Evolutionary conservation across 2,797 vertebrate species (phyloP).

Genomic region (Pygocentrus nattereri): DNA sequence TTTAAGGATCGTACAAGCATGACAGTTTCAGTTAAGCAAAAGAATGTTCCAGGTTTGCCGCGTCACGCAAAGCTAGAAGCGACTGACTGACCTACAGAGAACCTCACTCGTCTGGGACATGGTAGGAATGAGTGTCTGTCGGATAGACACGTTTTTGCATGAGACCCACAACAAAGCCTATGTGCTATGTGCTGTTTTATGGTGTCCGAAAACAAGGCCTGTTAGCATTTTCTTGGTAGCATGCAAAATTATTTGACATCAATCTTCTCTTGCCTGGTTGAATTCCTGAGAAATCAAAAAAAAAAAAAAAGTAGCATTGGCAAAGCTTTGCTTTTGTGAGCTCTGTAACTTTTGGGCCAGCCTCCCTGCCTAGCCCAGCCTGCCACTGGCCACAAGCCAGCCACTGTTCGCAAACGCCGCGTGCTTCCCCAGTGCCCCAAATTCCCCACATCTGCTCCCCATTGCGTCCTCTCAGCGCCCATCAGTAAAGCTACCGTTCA

Average conservation of each 20-base stretch:
- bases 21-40: background rate
- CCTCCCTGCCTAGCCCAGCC: slow-evolving; percentile 50
- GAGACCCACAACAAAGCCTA: background rate
- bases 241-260: background rate
- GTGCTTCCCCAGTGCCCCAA: slow-evolving; percentile 46
- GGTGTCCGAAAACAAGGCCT: background rate
- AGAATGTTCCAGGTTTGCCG: background rate
- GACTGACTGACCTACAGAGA: slow-evolving; percentile 1
- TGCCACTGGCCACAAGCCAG: slow-evolving; percentile 51
- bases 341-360: slow-evolving; percentile 22
- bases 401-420: slow-evolving; percentile 35
- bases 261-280: background rate
- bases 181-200: background rate
- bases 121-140: background rate
- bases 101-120: background rate
- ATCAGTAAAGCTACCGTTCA: slow-evolving; percentile 54
- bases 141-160: background rate
- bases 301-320: slow-evolving; percentile 22
- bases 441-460: slow-evolving; percentile 63
- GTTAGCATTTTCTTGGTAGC: background rate
- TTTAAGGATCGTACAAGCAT: background rate
- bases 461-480: slow-evolving; percentile 54
- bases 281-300: slow-evolving; percentile 19
- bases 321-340: background rate
- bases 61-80: background rate